Conservation (phyloP, 2,888 invertebrate species). For the Nycteola revayana region DNA sequence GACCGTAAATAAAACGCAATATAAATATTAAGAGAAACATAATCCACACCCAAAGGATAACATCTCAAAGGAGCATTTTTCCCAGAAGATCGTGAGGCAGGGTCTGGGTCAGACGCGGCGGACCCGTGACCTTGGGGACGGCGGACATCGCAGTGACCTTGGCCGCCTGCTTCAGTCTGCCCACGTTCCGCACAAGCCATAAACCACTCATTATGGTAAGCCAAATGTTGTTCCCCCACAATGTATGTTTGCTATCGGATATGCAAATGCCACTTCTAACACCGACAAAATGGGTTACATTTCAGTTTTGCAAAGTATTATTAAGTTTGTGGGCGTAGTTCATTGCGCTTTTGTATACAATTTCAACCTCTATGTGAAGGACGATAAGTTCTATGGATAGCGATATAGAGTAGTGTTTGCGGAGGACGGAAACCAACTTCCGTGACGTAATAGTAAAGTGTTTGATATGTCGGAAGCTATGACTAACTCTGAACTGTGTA, state of each 20-base stretch:
- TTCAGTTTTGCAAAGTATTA: slow-evolving; percentile 17
- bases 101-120: slow-evolving; percentile 28
- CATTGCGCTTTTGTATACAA: slow-evolving; percentile 38
- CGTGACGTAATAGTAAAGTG: slow-evolving; percentile 48
- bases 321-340: slow-evolving; percentile 22
- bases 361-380: slow-evolving; percentile 37
- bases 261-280: slow-evolving; percentile 18
- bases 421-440: slow-evolving; percentile 49
- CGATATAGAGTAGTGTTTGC: slow-evolving; percentile 11
- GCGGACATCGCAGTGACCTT: slow-evolving; percentile 39
- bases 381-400: slow-evolving; percentile 21
- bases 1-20: slow-evolving; percentile 11
- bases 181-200: slow-evolving; percentile 40
- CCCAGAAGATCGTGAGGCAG: slow-evolving; percentile 26
- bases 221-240: slow-evolving; percentile 29
- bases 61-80: slow-evolving; percentile 21
- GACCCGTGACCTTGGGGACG: slow-evolving; percentile 38
- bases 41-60: slow-evolving; percentile 27
- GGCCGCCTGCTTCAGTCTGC: slow-evolving; percentile 42
- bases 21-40: slow-evolving; percentile 16
- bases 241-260: slow-evolving; percentile 26
- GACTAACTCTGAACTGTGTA: slow-evolving; percentile 42
- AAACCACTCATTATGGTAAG: slow-evolving; percentile 34
- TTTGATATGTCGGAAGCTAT: slow-evolving; percentile 52
- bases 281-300: slow-evolving; percentile 12